Conservation (phyloP, 2,888 invertebrate species). For the Elmis aenea region DNA sequence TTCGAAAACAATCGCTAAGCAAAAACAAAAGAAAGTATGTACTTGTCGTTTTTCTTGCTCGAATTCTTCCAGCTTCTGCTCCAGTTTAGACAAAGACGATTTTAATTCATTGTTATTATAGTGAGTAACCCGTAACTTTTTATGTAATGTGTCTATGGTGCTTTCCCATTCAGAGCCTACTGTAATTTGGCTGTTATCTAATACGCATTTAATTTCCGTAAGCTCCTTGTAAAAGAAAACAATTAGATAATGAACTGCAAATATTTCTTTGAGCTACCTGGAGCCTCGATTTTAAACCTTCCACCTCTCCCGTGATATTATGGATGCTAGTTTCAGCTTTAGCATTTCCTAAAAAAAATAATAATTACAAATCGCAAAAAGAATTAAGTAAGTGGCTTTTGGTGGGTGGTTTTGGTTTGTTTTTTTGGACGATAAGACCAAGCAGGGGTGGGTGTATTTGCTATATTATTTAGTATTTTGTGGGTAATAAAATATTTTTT, state of each 20-base stretch:
- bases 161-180: conserved; percentile 19
- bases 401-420: no score
- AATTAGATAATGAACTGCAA: no score
- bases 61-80: conserved; percentile 12
- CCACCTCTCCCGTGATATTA: conserved; percentile 14
- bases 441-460: no score
- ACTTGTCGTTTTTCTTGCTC: conserved; percentile 11
- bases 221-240: no score
- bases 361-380: no score
- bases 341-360: conserved; percentile 10
- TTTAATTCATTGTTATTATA: conserved; percentile 15
- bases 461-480: no score
- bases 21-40: no score
- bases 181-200: conserved; percentile 16
- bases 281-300: conserved; percentile 14
- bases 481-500: no score
- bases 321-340: conserved; percentile 15
- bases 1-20: no score
- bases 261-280: no score
- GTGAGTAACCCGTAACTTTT: conserved; percentile 13
- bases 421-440: no score
- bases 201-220: conserved; percentile 13
- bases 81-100: conserved; percentile 8
- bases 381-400: no score
- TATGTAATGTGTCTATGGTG: conserved; percentile 14